These are phyloP conservation scores for Drosophila sturtevanti DNA, from an alignment of 1,140 invertebrate genomes.

Conservation along the genomic window DNA sequence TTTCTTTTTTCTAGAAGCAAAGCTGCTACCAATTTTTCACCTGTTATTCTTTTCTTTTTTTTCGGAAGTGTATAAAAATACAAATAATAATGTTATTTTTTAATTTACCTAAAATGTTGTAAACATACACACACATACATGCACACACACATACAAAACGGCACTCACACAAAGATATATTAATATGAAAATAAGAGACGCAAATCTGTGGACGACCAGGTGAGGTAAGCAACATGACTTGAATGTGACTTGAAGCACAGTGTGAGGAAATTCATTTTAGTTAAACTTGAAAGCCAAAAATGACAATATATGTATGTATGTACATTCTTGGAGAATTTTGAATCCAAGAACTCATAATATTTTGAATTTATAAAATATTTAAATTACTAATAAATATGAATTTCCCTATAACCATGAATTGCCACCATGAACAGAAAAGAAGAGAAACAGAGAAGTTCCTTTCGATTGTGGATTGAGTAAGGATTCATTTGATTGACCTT, in stretches of 20 bases:
- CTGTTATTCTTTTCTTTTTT: neutral
- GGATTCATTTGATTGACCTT: no score
- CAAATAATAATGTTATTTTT: slow-evolving; percentile 71
- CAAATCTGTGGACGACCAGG: neutral
- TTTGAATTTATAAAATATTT: no score
- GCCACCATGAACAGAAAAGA: no score
- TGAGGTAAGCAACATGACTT: slow-evolving; percentile 9
- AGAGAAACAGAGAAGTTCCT: no score
- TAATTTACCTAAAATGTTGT: slow-evolving; percentile 73
- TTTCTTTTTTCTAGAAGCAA: neutral
- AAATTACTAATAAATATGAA: no score
- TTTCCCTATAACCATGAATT: no score
- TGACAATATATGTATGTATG: neutral
- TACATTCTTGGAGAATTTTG: no score
- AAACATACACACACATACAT: slow-evolving; percentile 11
- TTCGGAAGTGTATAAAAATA: neutral
- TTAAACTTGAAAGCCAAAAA: neutral
- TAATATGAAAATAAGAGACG: slow-evolving; percentile 46
- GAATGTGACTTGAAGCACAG: neutral
- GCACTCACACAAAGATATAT: slow-evolving; percentile 27
- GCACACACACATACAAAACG: neutral
- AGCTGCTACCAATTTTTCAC: neutral
- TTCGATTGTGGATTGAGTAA: no score
- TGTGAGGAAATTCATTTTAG: neutral
- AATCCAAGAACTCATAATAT: no score